Conservation (phyloP, 1,140 invertebrate species). For the Lasioglossum albipes region DNA sequence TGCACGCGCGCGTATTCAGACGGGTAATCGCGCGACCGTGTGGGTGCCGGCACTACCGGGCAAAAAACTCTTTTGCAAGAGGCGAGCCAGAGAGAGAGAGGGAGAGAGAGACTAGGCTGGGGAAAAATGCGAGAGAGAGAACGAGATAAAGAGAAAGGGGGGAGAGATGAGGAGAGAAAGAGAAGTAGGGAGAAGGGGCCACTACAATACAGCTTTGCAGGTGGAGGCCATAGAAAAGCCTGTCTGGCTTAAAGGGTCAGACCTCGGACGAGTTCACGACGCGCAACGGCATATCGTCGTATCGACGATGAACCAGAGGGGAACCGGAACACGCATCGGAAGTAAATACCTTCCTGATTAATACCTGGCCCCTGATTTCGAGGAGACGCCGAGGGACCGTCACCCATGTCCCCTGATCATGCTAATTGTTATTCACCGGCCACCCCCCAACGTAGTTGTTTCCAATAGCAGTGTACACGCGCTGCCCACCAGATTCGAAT, state of each 20-base stretch:
- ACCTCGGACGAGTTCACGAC: slow-evolving; percentile 62
- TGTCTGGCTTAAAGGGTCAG: slow-evolving; percentile 77
- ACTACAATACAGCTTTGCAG: slow-evolving; percentile 69
- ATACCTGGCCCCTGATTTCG: slow-evolving; percentile 14
- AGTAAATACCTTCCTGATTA: slow-evolving; percentile 32
- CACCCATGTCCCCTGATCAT: not conserved
- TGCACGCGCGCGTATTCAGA: slow-evolving; percentile 28
- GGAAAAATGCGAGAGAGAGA: too few relatives aligned
- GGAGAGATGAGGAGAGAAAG: not conserved
- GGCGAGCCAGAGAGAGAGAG: slow-evolving; percentile 4
- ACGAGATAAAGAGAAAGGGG: not conserved
- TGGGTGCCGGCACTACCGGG: slow-evolving; percentile 60
- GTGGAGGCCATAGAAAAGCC: slow-evolving; percentile 75
- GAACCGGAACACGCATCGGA: slow-evolving; percentile 2
- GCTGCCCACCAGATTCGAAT: too few relatives aligned
- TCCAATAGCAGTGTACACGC: too few relatives aligned
- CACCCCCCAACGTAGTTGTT: too few relatives aligned
- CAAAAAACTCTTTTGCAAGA: slow-evolving; percentile 71
- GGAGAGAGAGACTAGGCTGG: not conserved
- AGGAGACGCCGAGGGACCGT: not conserved
- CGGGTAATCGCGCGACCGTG: slow-evolving; percentile 54
- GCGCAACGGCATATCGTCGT: slow-evolving; percentile 27
- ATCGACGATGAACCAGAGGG: slow-evolving; percentile 1
- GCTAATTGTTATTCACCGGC: slow-evolving; percentile 4
- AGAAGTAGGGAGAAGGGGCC: slow-evolving; percentile 48